phyloP scores from a whole-genome alignment of 2,888 invertebrate genomes.

The Watsonalla binaria region DNA sequence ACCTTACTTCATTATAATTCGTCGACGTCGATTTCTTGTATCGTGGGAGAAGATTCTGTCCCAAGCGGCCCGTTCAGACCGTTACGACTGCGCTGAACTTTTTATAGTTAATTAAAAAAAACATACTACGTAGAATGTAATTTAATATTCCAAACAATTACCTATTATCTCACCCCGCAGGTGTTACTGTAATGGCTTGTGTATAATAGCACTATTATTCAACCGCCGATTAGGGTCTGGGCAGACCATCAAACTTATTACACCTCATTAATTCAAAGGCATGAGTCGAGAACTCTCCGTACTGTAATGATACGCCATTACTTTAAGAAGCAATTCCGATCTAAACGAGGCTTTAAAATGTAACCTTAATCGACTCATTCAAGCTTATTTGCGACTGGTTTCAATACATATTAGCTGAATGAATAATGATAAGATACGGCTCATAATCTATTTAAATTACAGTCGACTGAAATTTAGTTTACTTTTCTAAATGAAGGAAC shows the following conservation, averaged over 20 bases:
- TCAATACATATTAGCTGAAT: background rate
- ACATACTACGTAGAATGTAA: too few relatives aligned
- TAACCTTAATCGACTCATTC: slow-evolving; percentile 21
- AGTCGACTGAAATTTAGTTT: too few relatives aligned
- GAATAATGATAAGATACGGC: background rate
- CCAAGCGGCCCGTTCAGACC: too few relatives aligned
- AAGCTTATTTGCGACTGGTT: background rate
- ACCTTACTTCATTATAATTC: too few relatives aligned
- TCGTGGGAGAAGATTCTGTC: too few relatives aligned
- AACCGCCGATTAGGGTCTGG: slow-evolving; percentile 26
- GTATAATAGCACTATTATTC: slow-evolving; percentile 24
- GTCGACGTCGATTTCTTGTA: too few relatives aligned
- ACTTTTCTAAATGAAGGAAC: too few relatives aligned
- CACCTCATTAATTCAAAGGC: slow-evolving; percentile 53
- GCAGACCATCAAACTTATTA: slow-evolving; percentile 45
- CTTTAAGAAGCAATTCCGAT: slow-evolving; percentile 42
- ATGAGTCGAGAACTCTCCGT: slow-evolving; percentile 39
- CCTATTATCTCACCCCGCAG: background rate
- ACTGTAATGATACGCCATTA: slow-evolving; percentile 50
- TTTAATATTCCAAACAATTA: background rate
- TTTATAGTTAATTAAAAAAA: too few relatives aligned
- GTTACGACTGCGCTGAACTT: too few relatives aligned
- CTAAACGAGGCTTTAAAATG: slow-evolving; percentile 40
- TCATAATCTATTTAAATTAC: too few relatives aligned
- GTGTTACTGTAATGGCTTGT: background rate